Conservation (phyloP, 2,888 invertebrate genomes). For the Stenoptilia bipunctidactyla region DNA sequence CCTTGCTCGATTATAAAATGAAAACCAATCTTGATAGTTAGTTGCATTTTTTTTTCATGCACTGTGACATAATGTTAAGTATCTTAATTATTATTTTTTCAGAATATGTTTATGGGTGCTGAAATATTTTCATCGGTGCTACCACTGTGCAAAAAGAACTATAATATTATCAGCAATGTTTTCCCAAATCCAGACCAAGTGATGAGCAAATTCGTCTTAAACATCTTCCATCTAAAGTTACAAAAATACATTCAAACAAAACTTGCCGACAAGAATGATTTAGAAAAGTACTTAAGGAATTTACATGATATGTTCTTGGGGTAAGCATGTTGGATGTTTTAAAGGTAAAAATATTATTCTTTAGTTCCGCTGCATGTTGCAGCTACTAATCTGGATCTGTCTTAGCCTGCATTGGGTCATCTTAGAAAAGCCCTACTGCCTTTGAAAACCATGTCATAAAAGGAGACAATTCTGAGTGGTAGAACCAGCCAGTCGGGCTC, state of each 20-base stretch:
- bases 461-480: no score
- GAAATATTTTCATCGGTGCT: conserved; percentile 93
- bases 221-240: conserved; percentile 92
- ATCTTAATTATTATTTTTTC: conserved; percentile 31
- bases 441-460: no score
- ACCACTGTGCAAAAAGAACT: conserved; percentile 89
- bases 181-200: conserved; percentile 97
- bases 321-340: no score
- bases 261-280: conserved; percentile 83
- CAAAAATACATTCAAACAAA: conserved; percentile 88
- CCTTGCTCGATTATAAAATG: no score
- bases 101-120: conserved; percentile 87
- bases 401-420: no score
- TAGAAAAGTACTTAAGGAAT: conserved; percentile 89
- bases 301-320: conserved; percentile 91
- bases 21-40: no score
- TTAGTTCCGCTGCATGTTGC: no score
- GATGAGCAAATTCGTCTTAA: conserved; percentile 97
- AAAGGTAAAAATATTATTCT: no score
- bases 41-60: neutral
- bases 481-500: no score
- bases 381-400: no score
- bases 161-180: conserved; percentile 87
- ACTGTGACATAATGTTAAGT: no score
- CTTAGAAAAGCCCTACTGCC: no score